Base-by-base conservation (phyloP, 2,797 vertebrate species). In the Manis pentadactyla region DNA sequence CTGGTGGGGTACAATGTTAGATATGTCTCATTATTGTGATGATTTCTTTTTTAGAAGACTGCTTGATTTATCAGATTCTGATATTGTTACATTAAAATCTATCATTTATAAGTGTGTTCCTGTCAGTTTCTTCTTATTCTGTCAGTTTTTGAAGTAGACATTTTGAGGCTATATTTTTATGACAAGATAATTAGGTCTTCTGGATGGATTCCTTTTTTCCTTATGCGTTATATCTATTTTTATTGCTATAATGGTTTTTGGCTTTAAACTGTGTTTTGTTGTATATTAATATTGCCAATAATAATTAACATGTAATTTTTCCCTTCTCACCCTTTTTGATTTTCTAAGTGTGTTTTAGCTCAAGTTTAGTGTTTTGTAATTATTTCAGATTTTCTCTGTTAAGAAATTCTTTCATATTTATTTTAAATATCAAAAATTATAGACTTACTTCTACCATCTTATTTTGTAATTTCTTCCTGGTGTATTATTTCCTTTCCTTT, bases 261-360 rank as follows among this genome's bases (percentile, higher is more conserved):
- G 3, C 34, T 84, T 95, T 90, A 84, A 87, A 87, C 92, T 89
- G 25, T 68, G 53, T 90, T 64, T 90, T 87, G 55, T 39, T 19
- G 69, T 6, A 23, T 75, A 39, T 79, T 86, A 82, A 63, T 73
- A 73, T 78, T 63, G 23, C 29, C 69, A 78, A 68, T 57, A 75
- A 55, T 73, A 94, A 27, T 74, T 78, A 81, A 55, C 17, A 91
- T 75, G 83, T 77, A 78, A 71, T 85, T 93, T 85, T 91, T 39
- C 23, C 42, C 27, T n/a, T 66, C 34, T 66, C 5, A 53, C 2
- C 21, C 1, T 11, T 91, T 95, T 84, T 61, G 25, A 69, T 12
- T 29, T 90, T 84, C 31, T 59, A 39, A 79, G 46, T 63, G 23
- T 1, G 51, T 89, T 93, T 82, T 61, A 66, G n/a, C 4, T 87